Base-by-base conservation (phyloP, 2,113 vertebrate genomes). In the Hippocampus mohnikei region DNA sequence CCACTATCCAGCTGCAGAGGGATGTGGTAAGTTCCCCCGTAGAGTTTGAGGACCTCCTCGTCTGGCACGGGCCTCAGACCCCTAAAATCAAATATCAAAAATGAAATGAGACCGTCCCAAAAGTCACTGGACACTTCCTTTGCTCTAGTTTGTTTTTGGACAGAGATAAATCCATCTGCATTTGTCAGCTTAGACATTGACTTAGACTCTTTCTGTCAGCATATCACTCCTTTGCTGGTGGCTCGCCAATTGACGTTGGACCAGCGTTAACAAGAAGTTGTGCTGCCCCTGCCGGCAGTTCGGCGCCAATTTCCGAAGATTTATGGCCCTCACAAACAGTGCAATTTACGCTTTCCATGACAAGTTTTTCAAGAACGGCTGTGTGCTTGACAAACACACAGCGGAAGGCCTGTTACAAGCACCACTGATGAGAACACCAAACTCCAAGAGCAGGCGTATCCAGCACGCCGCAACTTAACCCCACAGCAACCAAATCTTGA, bases 1-100 rank as follows among this genome's bases (percentile, higher is more conserved):
- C 93, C 94, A 60, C 94, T 95, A 84, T 93, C 92, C 84, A 93
- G 92, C 59, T 92, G 85, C 27, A 95, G 87, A 1, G 94, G 94
- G 53, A 95, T 76, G 59, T 95, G 94, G 71, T 81, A 92, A 3
- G 93, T 94, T 12, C 94, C 94, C 0, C 92, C 89, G 44, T 90
- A 94, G 29, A 94, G 84, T 46, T 86, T 67, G 73, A 90, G 85
- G 37, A 95, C 90, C 59, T 94, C 93, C 25, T 95, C 93, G 21
- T 95, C 93, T 20, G 94, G 85, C 42, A 95, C 67, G 7, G 94
- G 91, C 29, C 80, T 92, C 83, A 95, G 77, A 25, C 94, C 94
- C 69, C 94, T 95, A 74, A 9, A 12, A 67, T 46, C 11, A 70
- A 67, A 67, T n/a, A 27, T 5, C 5, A 41, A 65, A 27, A 46